These are phyloP conservation scores for Albula glossodonta DNA, from an alignment of 2,113 vertebrate species.

Conservation along the genomic window DNA sequence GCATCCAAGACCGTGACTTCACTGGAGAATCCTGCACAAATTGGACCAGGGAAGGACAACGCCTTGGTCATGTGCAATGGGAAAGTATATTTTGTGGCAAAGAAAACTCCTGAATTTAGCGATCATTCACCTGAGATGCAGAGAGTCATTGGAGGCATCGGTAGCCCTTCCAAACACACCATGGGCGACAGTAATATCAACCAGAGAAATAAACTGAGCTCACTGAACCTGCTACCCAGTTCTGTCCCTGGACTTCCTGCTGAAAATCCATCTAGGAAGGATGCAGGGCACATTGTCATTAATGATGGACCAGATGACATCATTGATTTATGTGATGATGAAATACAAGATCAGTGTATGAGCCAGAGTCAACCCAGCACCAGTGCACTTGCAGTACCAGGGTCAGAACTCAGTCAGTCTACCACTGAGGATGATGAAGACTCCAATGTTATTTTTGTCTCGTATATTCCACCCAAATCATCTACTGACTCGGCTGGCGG, in stretches of 20 bases:
- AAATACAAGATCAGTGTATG: slow-evolving; percentile 37
- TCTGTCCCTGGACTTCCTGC: neutral
- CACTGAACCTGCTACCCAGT: slow-evolving; percentile 12
- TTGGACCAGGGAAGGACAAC: slow-evolving; percentile 68
- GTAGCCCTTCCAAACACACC: neutral
- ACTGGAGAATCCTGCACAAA: slow-evolving; percentile 50
- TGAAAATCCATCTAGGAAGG: slow-evolving; percentile 4
- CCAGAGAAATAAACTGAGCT: neutral
- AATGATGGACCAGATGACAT: slow-evolving; percentile 46
- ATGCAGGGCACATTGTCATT: neutral
- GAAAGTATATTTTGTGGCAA: slow-evolving; percentile 79
- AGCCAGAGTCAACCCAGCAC: neutral
- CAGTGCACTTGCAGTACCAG: neutral
- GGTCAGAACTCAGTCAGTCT: neutral
- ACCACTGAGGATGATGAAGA: slow-evolving; percentile 55
- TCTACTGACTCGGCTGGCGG: neutral
- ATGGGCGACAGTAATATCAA: neutral
- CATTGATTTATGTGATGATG: slow-evolving; percentile 66
- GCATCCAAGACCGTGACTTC: slow-evolving; percentile 31
- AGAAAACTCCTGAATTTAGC: slow-evolving; percentile 58
- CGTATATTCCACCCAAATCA: slow-evolving; percentile 64
- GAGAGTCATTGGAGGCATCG: neutral
- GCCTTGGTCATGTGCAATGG: slow-evolving; percentile 81
- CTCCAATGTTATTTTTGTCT: slow-evolving; percentile 70
- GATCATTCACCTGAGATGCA: neutral